A percentile compares a stretch with the other conserved stretches of the same genome.
phyloP scores from a whole-genome alignment of 2,113 vertebrate species.

The Dicrurus megarhynchus region DNA sequence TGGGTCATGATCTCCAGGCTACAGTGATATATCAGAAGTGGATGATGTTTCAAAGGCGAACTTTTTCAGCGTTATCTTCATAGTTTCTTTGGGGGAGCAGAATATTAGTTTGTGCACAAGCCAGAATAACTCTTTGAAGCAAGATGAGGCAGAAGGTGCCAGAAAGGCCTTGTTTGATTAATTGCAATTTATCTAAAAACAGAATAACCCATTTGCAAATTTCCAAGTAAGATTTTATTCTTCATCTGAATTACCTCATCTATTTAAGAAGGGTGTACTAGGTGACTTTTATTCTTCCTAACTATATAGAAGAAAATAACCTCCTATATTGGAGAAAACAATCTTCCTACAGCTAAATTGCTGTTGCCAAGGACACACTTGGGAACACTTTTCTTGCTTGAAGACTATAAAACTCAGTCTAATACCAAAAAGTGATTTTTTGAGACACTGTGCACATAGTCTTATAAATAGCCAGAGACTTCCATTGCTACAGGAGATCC shows the following conservation, averaged over 20 bases:
- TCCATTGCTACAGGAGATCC: neutral
- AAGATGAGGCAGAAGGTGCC: neutral
- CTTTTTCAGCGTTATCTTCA: neutral
- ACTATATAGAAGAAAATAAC: neutral
- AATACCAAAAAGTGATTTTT: neutral
- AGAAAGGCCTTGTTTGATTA: neutral
- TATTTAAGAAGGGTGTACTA: neutral
- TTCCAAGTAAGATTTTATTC: neutral
- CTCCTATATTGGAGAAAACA: neutral
- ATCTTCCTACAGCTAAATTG: neutral
- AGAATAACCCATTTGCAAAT: neutral
- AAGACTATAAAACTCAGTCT: neutral
- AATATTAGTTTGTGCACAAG: neutral
- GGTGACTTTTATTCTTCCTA: neutral
- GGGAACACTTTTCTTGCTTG: neutral
- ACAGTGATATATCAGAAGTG: neutral
- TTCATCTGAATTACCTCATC: neutral
- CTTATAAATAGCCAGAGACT: neutral
- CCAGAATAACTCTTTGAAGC: slow-evolving; percentile 4
- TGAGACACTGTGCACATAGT: neutral
- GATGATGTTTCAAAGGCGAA: neutral
- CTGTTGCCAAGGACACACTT: neutral
- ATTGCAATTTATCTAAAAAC: neutral
- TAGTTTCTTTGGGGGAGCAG: neutral
- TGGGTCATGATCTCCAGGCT: neutral